These are phyloP conservation scores for Diplosoma virens DNA, from an alignment of 23 tunicate genomes.

Conservation along the genomic window DNA sequence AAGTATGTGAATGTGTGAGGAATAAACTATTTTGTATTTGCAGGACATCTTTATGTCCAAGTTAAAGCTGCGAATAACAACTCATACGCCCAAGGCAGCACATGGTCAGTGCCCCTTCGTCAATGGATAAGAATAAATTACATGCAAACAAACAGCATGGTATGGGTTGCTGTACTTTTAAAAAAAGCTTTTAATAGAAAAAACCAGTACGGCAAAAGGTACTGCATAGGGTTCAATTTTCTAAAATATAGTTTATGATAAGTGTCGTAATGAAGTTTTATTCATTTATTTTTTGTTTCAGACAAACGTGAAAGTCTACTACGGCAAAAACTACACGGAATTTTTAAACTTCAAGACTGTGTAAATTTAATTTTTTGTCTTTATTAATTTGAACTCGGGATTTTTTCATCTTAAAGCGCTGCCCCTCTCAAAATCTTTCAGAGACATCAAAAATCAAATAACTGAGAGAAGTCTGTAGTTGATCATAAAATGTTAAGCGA, in stretches of 20 bases:
- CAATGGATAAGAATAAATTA: slow-evolving; percentile 70
- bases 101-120: slow-evolving; percentile 59
- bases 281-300: background rate
- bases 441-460: too few relatives aligned
- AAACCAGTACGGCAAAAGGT: too few relatives aligned
- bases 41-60: slow-evolving; percentile 70
- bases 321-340: slow-evolving; percentile 58
- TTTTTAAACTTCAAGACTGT: background rate
- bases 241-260: background rate
- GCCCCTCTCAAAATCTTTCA: too few relatives aligned
- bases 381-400: too few relatives aligned
- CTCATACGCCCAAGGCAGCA: slow-evolving; percentile 47
- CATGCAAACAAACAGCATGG: slow-evolving; percentile 51
- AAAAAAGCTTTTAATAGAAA: too few relatives aligned
- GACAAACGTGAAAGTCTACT: slow-evolving; percentile 64
- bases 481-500: too few relatives aligned
- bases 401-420: too few relatives aligned
- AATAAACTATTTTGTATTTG: too few relatives aligned
- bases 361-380: too few relatives aligned
- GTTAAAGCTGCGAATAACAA: slow-evolving; percentile 26
- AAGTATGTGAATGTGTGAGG: too few relatives aligned
- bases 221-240: too few relatives aligned
- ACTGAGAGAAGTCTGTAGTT: too few relatives aligned
- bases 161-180: slow-evolving; percentile 12
- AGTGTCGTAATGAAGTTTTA: background rate